A percentile compares a stretch with the other conserved stretches of the same genome.
Evolutionary conservation across 2,797 vertebrate species (phyloP).

Genomic region (Myotis pilosus): DNA sequence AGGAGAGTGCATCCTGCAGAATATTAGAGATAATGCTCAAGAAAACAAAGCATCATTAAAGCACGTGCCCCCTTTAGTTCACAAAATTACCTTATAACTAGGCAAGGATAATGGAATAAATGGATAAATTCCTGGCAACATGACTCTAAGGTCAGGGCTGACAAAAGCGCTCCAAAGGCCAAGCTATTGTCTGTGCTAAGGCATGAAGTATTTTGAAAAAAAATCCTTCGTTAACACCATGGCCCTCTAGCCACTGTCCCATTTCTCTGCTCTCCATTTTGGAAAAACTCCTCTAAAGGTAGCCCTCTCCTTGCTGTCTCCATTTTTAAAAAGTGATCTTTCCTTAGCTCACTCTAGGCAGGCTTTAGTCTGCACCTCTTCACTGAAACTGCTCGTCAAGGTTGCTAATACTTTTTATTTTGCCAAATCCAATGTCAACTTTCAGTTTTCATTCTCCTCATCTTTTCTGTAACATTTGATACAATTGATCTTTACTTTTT

Average conservation of each 20-base stretch:
- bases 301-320: not conserved
- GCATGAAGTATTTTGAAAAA: slow-evolving; percentile 1
- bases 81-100: slow-evolving; percentile 6
- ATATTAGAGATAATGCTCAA: not conserved
- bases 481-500: not conserved
- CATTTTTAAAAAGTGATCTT: not conserved
- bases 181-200: not conserved
- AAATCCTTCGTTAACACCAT: not conserved
- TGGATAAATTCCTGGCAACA: not conserved
- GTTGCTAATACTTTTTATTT: not conserved
- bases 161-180: not conserved
- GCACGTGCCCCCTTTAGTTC: slow-evolving; percentile 2
- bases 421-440: not conserved
- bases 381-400: not conserved
- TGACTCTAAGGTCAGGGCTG: not conserved
- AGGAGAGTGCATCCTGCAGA: not conserved
- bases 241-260: not conserved
- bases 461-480: slow-evolving; percentile 11
- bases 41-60: slow-evolving; percentile 1
- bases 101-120: slow-evolving; percentile 29
- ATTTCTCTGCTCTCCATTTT: slow-evolving; percentile 14
- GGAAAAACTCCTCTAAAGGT: not conserved
- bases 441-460: not conserved
- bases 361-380: not conserved
- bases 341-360: not conserved